Evolutionary conservation across 30 jellyfish, hydroid and myxozoan genomes (phyloP).

Genomic region (Clytia hemisphaerica): DNA sequence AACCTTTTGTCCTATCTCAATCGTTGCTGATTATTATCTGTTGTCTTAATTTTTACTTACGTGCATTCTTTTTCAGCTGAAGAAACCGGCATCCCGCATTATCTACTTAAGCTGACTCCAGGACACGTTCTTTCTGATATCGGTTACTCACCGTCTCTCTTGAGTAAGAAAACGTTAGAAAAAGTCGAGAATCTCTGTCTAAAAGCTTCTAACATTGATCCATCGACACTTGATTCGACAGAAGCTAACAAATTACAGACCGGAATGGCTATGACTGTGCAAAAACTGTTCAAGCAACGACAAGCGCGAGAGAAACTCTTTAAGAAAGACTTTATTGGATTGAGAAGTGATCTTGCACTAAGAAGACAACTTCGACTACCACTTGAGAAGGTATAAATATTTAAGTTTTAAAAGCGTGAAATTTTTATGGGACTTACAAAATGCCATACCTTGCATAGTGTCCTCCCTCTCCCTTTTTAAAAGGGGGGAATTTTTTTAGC

Average conservation of each 20-base stretch:
- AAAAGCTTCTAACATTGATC: slow-evolving; percentile 7
- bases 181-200: slow-evolving; percentile 33
- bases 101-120: slow-evolving; percentile 42
- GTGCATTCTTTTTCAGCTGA: no score
- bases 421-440: not conserved
- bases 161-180: slow-evolving; percentile 32
- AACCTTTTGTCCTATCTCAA: no score
- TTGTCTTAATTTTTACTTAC: no score
- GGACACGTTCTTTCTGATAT: slow-evolving; percentile 47
- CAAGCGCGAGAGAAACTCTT: slow-evolving; percentile 20
- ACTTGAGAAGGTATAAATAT: slow-evolving; percentile 58
- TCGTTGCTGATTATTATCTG: not conserved
- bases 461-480: no score
- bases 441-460: no score
- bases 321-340: slow-evolving; percentile 35
- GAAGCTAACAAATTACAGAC: slow-evolving; percentile 33
- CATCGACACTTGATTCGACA: not conserved
- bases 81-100: slow-evolving; percentile 1
- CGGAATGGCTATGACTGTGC: slow-evolving; percentile 77
- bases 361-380: slow-evolving; percentile 76
- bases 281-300: slow-evolving; percentile 38
- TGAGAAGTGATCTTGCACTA: slow-evolving; percentile 60
- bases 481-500: no score
- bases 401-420: not conserved
- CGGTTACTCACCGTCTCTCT: slow-evolving; percentile 74